These are phyloP conservation scores for Vultur gryphus DNA, from an alignment of 2,797 vertebrate species.

Conservation along the genomic window DNA sequence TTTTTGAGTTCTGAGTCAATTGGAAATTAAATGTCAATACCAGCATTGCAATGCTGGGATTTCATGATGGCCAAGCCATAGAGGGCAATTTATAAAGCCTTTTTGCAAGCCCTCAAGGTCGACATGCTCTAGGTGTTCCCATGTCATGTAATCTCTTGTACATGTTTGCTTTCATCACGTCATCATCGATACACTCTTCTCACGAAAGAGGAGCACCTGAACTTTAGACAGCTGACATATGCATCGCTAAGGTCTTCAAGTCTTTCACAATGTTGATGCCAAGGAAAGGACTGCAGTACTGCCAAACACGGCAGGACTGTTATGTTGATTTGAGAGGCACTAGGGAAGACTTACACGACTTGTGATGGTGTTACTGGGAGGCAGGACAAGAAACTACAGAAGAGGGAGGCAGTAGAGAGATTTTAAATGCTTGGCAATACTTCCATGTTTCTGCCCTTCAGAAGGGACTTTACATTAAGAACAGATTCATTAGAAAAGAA, in stretches of 20 bases:
- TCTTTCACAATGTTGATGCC: not conserved
- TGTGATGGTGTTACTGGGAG: not conserved
- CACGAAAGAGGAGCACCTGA: not conserved
- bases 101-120: not conserved
- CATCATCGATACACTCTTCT: not conserved
- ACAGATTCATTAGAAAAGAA: not conserved
- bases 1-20: not conserved
- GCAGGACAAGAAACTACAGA: not conserved
- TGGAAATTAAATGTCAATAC: not conserved
- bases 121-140: not conserved
- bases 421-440: not conserved
- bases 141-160: not conserved
- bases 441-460: not conserved
- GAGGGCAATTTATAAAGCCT: not conserved
- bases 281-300: not conserved
- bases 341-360: not conserved
- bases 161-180: rapidly evolving
- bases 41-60: not conserved
- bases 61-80: not conserved
- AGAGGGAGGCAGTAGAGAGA: not conserved
- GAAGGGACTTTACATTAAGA: not conserved
- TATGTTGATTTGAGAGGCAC: not conserved
- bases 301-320: not conserved
- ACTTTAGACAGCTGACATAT: not conserved
- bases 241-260: not conserved